These are phyloP conservation scores for Dasyornis broadbenti DNA, from an alignment of 2,113 vertebrate species.

Conservation along the genomic window DNA sequence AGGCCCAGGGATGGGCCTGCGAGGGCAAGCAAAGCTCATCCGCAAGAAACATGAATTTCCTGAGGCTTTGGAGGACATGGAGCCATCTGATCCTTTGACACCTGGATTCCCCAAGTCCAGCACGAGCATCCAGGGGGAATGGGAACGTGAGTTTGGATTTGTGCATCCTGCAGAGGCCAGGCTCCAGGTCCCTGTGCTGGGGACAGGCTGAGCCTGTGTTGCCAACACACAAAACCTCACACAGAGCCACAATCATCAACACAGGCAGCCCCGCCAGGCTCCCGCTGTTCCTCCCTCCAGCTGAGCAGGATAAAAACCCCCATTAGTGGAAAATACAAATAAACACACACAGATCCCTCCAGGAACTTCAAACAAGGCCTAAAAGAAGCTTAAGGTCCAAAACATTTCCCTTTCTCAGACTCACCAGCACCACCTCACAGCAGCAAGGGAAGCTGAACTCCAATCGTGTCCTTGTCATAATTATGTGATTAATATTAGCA, in stretches of 20 bases:
- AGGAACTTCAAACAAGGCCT: not conserved
- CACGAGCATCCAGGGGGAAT: accelerated
- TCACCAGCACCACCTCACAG: not conserved
- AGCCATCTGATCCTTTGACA: not conserved
- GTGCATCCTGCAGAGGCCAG: not conserved
- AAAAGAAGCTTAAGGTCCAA: not conserved
- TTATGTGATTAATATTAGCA: not conserved
- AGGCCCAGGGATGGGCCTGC: not conserved
- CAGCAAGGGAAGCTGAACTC: not conserved
- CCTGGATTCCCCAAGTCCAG: not conserved
- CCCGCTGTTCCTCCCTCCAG: not conserved
- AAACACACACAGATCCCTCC: not conserved
- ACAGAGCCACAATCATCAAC: not conserved
- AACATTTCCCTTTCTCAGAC: not conserved
- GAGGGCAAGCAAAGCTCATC: not conserved
- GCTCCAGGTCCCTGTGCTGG: not conserved
- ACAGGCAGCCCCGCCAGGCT: not conserved
- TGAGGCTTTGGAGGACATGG: not conserved
- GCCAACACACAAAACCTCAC: not conserved
- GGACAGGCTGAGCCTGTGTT: not conserved
- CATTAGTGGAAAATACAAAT: not conserved
- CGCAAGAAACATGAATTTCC: not conserved
- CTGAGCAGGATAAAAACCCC: not conserved
- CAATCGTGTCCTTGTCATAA: not conserved
- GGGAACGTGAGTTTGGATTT: not conserved